Evolutionary conservation across 2,888 invertebrate genomes (phyloP).

Genomic region (Tachina fera): DNA sequence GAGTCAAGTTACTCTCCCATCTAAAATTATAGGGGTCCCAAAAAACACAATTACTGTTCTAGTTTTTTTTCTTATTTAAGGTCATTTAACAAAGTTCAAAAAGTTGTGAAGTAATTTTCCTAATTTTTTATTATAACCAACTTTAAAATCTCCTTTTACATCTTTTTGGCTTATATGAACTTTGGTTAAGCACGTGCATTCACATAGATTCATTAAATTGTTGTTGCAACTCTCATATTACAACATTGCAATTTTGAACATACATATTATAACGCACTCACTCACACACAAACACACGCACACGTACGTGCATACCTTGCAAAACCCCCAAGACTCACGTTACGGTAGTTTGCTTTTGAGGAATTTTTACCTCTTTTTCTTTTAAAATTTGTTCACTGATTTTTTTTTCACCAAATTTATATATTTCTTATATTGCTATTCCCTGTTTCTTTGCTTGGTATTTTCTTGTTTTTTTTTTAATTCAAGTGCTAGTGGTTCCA

Average conservation of each 20-base stretch:
- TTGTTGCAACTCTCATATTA: slow-evolving; percentile 19
- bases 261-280: slow-evolving; percentile 7
- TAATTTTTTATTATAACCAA: background rate
- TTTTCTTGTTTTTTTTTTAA: background rate
- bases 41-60: no score
- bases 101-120: no score
- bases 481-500: slow-evolving; percentile 27
- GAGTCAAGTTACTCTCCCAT: no score
- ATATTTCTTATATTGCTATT: background rate
- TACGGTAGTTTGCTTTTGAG: slow-evolving; percentile 58
- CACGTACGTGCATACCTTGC: background rate
- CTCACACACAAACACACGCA: background rate
- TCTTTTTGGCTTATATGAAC: no score
- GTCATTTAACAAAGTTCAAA: no score
- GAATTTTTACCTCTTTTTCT: slow-evolving; percentile 55
- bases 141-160: no score
- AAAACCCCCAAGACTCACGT: slow-evolving; percentile 61
- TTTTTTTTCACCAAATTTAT: background rate
- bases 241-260: slow-evolving; percentile 38
- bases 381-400: background rate
- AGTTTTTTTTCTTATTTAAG: no score
- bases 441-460: background rate
- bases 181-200: no score
- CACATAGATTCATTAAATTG: slow-evolving; percentile 9
- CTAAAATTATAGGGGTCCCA: no score